phyloP scores from a whole-genome alignment of 64 coral and sea anemone species.

The Trachythela sp. region DNA sequence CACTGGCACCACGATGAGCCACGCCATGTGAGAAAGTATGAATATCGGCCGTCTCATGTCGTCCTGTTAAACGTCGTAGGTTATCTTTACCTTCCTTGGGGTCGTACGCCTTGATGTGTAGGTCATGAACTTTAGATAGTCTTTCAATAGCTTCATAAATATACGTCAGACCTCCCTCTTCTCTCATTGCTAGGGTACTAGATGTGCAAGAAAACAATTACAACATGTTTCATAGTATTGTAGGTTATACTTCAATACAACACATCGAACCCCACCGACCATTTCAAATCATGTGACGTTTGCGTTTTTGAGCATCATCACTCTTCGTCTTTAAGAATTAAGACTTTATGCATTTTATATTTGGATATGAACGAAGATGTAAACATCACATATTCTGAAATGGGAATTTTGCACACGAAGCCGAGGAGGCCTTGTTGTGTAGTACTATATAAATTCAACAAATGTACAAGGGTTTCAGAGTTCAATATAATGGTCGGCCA shows the following conservation, averaged over 20 bases:
- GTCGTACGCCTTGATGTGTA: conserved; percentile 89
- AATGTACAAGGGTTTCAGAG: too few relatives aligned
- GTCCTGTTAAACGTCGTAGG: conserved; percentile 71
- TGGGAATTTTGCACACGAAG: too few relatives aligned
- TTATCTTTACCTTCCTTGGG: conserved; percentile 91
- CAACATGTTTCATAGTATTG: background rate
- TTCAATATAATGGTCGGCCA: too few relatives aligned
- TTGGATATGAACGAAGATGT: too few relatives aligned
- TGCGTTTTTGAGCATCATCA: too few relatives aligned
- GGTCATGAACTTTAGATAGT: conserved; percentile 65
- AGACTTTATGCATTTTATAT: too few relatives aligned
- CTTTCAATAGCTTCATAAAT: conserved; percentile 84
- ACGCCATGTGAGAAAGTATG: conserved; percentile 85
- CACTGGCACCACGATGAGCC: conserved; percentile 92
- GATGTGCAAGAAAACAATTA: background rate
- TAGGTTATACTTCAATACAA: background rate
- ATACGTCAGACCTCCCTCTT: conserved; percentile 69
- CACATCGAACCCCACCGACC: background rate
- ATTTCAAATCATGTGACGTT: too few relatives aligned
- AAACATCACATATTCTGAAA: too few relatives aligned
- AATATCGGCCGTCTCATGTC: conserved; percentile 81
- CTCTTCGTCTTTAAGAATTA: too few relatives aligned
- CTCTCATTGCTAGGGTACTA: conserved; percentile 72
- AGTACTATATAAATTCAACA: too few relatives aligned
- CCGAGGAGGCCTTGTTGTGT: too few relatives aligned